A percentile compares a stretch with the other conserved stretches of the same genome.
phyloP scores from a whole-genome alignment of 2,888 invertebrate species.

The Luperina nickerlii region DNA sequence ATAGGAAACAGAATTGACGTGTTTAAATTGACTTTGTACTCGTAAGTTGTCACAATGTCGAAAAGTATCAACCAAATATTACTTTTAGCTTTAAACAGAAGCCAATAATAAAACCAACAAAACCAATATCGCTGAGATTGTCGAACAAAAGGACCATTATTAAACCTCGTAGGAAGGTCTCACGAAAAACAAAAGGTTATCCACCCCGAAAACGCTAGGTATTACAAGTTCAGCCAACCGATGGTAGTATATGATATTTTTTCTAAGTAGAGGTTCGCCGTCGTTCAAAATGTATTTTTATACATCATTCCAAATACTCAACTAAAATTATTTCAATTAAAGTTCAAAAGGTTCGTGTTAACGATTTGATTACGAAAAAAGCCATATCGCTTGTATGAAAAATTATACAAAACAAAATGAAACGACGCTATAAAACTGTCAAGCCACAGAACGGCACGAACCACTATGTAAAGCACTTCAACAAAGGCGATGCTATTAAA shows the following conservation, averaged over 20 bases:
- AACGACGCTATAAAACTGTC: slow-evolving; percentile 28
- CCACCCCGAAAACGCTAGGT: slow-evolving; percentile 23
- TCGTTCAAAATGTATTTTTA: background rate
- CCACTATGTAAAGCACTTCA: slow-evolving; percentile 32
- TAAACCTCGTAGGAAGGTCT: slow-evolving; percentile 17
- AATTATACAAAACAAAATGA: slow-evolving; percentile 21
- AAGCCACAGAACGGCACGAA: slow-evolving; percentile 22
- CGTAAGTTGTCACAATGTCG: background rate
- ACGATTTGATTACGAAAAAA: slow-evolving; percentile 26
- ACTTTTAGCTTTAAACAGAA: slow-evolving; percentile 11
- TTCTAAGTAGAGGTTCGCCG: background rate
- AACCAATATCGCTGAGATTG: slow-evolving; percentile 27
- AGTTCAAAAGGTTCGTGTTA: slow-evolving; percentile 22
- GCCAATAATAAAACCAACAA: background rate
- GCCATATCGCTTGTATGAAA: slow-evolving; percentile 1
- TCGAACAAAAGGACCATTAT: slow-evolving; percentile 17
- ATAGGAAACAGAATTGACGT: background rate
- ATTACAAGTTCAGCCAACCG: slow-evolving; percentile 23
- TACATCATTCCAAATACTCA: background rate
- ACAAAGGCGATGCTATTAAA: slow-evolving; percentile 52
- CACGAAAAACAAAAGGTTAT: slow-evolving; percentile 46
- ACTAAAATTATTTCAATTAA: slow-evolving; percentile 14
- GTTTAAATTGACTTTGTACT: background rate
- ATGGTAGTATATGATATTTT: slow-evolving; percentile 31
- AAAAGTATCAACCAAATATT: background rate